Conservation (phyloP, 1,140 invertebrate genomes). For the Scaptomyza montana region DNA sequence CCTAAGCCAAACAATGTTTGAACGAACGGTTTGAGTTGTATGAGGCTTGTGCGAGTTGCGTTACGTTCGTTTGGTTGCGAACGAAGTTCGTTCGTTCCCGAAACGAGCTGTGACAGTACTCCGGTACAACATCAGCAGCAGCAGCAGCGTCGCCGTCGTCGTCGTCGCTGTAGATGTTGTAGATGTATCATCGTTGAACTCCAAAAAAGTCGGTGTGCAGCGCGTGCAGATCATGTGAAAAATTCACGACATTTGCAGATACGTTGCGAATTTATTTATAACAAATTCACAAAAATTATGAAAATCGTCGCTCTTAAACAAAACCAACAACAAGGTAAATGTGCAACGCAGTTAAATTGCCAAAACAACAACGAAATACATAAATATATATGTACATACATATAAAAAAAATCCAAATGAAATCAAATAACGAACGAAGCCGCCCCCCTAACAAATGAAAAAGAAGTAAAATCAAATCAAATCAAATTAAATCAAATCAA, state of each 20-base stretch:
- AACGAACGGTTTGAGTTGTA: conserved; percentile 11
- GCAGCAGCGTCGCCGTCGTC: conserved; percentile 31
- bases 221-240: conserved; percentile 74
- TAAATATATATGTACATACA: background rate
- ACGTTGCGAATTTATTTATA: conserved; percentile 76
- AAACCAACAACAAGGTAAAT: conserved; percentile 59
- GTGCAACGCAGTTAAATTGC: conserved; percentile 57
- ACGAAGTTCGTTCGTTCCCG: background rate
- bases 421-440: conserved; percentile 5
- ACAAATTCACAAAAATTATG: conserved; percentile 53
- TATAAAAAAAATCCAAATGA: conserved; percentile 4
- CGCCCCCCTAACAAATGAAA: conserved; percentile 5
- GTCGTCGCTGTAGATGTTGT: conserved; percentile 55
- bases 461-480: conserved; percentile 7
- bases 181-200: conserved; percentile 67
- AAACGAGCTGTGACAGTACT: conserved; percentile 5
- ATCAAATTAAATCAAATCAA: conserved; percentile 10
- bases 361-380: conserved; percentile 11
- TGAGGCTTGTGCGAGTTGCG: background rate
- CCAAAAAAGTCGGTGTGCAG: conserved; percentile 73
- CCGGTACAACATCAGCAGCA: conserved; percentile 36
- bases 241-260: conserved; percentile 63
- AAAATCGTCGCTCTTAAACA: conserved; percentile 57
- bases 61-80: background rate
- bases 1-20: background rate